Percentiles rank a stretch among this genome's conserved stretches.
phyloP scores from a whole-genome alignment of 2,888 invertebrate genomes.

The Heliothis peltigera region DNA sequence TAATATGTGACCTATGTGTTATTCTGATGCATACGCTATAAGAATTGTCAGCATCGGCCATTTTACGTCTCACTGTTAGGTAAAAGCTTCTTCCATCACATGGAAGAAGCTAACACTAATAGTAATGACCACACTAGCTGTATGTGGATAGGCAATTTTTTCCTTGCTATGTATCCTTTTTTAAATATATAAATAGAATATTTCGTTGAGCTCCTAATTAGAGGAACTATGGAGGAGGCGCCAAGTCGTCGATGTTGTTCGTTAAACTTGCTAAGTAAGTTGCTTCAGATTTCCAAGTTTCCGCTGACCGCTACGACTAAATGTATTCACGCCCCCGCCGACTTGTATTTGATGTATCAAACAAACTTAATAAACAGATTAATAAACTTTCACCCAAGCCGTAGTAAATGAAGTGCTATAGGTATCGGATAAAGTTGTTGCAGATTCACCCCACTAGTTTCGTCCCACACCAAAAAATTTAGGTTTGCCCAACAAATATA shows the following conservation, averaged over 20 bases:
- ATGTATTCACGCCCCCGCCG: neutral
- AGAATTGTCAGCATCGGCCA: too few relatives aligned
- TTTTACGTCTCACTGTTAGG: too few relatives aligned
- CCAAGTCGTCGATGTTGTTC: neutral
- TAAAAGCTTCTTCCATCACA: too few relatives aligned
- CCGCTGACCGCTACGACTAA: conserved; percentile 2
- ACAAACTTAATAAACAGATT: neutral
- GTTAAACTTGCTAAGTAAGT: conserved; percentile 1
- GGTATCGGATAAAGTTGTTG: neutral
- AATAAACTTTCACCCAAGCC: neutral
- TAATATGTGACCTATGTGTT: too few relatives aligned
- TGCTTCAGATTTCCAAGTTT: conserved; percentile 1
- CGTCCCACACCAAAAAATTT: too few relatives aligned
- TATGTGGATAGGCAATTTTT: too few relatives aligned
- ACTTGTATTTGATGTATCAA: neutral
- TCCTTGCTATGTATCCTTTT: too few relatives aligned
- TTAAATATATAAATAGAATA: neutral
- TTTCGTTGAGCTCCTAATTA: neutral
- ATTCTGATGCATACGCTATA: too few relatives aligned
- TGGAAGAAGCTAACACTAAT: too few relatives aligned
- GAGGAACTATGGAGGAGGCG: neutral
- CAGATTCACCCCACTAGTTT: too few relatives aligned
- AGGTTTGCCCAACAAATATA: too few relatives aligned
- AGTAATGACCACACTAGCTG: too few relatives aligned
- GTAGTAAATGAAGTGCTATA: neutral